Percentiles rank a stretch among this genome's conserved stretches.
Conservation (phyloP, 2,888 invertebrate species). For the Calephelis perditalis region DNA sequence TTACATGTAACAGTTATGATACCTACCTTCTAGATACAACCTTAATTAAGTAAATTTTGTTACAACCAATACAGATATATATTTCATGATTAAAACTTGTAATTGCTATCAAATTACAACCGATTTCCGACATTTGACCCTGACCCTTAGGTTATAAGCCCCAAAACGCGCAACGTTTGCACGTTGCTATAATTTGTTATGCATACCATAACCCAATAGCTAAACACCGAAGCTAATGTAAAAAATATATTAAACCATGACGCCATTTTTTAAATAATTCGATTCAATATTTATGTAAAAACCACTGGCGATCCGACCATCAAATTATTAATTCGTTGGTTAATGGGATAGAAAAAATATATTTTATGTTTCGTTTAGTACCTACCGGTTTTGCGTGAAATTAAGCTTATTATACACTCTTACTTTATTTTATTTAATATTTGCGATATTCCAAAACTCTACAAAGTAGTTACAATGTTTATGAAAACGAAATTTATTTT, state of each 20-base stretch:
- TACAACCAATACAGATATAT: too few species aligned
- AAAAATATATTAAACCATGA: slow-evolving; percentile 8
- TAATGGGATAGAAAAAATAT: background rate
- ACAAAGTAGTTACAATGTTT: too few species aligned
- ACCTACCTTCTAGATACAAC: too few species aligned
- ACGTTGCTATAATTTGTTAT: too few species aligned
- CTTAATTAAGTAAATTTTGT: too few species aligned
- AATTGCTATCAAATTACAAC: background rate
- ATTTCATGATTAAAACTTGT: too few species aligned
- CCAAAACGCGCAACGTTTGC: too few species aligned
- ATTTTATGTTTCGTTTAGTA: background rate
- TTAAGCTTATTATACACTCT: background rate
- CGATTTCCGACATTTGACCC: background rate
- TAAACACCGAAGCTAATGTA: slow-evolving; percentile 2
- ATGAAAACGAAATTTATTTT: too few species aligned
- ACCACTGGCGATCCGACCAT: background rate
- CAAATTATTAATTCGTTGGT: slow-evolving; percentile 8
- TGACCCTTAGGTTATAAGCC: too few species aligned
- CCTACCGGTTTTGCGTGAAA: background rate
- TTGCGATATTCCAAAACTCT: too few species aligned
- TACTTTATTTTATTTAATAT: too few species aligned
- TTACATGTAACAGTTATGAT: too few species aligned
- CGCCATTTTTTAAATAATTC: slow-evolving; percentile 7
- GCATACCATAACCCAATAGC: background rate
- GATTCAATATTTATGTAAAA: background rate